These are phyloP conservation scores for Pyralis farinalis DNA, from an alignment of 2,888 invertebrate species.

Conservation along the genomic window DNA sequence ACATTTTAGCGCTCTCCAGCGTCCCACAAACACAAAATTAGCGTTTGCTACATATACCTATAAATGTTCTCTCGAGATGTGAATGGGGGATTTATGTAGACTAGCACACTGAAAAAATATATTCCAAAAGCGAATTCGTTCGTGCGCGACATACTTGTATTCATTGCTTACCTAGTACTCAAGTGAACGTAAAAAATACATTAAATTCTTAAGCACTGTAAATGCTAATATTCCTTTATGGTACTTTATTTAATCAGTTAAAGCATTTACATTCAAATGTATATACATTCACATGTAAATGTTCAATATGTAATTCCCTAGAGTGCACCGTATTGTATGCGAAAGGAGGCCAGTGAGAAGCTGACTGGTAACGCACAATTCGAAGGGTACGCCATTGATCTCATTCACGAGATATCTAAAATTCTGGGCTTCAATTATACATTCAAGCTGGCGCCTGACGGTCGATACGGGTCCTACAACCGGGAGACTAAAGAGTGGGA, in stretches of 20 bases:
- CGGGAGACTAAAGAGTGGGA: slow-evolving; percentile 94
- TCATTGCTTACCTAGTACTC: slow-evolving; percentile 30
- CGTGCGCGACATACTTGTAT: slow-evolving; percentile 35
- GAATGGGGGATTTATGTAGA: slow-evolving; percentile 36
- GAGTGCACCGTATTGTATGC: slow-evolving; percentile 98
- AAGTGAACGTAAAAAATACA: neutral
- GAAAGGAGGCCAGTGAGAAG: slow-evolving; percentile 91
- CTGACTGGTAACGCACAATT: slow-evolving; percentile 94
- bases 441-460: slow-evolving; percentile 92
- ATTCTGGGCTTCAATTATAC: slow-evolving; percentile 94
- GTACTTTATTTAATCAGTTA: neutral
- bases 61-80: slow-evolving; percentile 25
- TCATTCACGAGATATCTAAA: slow-evolving; percentile 95
- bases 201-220: neutral
- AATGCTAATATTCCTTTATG: neutral
- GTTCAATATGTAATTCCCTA: slow-evolving; percentile 55
- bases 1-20: slow-evolving; percentile 45
- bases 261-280: neutral
- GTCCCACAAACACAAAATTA: slow-evolving; percentile 54
- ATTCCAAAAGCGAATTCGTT: slow-evolving; percentile 38
- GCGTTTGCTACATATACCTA: slow-evolving; percentile 38
- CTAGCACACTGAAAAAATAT: slow-evolving; percentile 39
- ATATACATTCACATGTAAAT: slow-evolving; percentile 26
- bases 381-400: slow-evolving; percentile 97
- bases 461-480: slow-evolving; percentile 91